Evolutionary conservation across 2,113 vertebrate genomes (phyloP), one percentile per base, ranked within the genome.

Genomic region (Pangasianodon gigas): DNA sequence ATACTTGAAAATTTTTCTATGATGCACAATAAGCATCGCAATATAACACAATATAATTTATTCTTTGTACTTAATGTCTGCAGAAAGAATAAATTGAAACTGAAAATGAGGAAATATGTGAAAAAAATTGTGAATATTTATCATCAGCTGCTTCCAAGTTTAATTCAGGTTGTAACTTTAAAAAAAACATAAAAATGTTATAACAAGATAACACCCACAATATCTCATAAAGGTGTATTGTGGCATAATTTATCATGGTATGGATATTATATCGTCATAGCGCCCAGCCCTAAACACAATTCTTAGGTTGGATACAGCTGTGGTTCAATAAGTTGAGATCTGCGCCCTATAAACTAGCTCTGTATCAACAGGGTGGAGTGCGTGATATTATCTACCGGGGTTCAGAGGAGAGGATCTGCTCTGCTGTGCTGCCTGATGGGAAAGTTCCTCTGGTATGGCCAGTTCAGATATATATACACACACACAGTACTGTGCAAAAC

Each of bases 371-470:
- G 98, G 97, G 95, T 29, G 65, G 93, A 4, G 96, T 99, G 85
- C 75, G 6, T 1, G 94, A 99, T 94, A 97, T 99, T 92, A 91
- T 98, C 92, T 98, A 99, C 93, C 96, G 88, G 88, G 97, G 97
- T 83, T 94, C 96, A 0, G 93, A 94, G 67, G 95, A 96, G 41
- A 95, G 94, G 95, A 96, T 99, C 86, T 94, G 88, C 32, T 94
- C 60, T 75, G 97, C 97, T 0, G 46, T 93, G 0, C 90, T 95
- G 93, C 92, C 94, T 0, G 96, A 98, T 0, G 96, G 97, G 89
- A 97, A 94, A 0, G 97, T 99, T 65, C 97, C 98, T 0, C 94
- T 99, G 97, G 98, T 99, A 94, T n/a, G 51, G 26, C 46, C 13
- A 48, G 9, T 75, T 44, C 44, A 29, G 6, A 19, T 13, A 79